Conservation (phyloP, 2,888 invertebrate species). For the Thysanoteuthis rhombus region DNA sequence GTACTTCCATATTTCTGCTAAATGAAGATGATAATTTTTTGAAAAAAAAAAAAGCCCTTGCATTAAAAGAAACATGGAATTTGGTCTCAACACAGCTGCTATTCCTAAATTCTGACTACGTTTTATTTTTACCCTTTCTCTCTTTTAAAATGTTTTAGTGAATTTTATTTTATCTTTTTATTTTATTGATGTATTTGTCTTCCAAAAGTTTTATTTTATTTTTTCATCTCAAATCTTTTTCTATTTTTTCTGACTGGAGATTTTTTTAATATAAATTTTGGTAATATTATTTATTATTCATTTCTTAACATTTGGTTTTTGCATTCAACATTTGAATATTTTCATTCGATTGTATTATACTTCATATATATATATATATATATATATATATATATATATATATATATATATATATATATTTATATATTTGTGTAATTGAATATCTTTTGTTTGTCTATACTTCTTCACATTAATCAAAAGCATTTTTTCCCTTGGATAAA, state of each 20-base stretch:
- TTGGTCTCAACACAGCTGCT: not conserved
- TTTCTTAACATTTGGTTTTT: not conserved
- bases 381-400: not conserved
- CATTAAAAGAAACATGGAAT: not conserved
- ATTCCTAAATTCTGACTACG: not conserved
- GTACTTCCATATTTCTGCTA: conserved; percentile 12
- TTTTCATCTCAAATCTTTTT: not conserved
- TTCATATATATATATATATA: not conserved
- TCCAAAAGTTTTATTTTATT: not conserved
- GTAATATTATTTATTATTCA: not conserved
- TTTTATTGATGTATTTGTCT: not conserved
- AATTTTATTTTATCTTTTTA: not conserved
- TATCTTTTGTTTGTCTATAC: not conserved
- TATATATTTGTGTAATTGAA: not conserved
- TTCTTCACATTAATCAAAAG: not conserved
- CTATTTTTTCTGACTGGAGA: not conserved
- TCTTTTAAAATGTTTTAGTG: not conserved
- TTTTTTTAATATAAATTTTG: not conserved
- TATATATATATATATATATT: not conserved
- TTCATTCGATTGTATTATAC: not conserved
- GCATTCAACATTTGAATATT: not conserved
- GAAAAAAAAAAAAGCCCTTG: not conserved
- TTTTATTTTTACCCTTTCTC: not conserved
- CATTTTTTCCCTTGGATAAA: not conserved
- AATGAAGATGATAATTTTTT: not conserved